Percentiles rank a stretch among this genome's conserved stretches.
Evolutionary conservation across 2,113 vertebrate genomes (phyloP).

Genomic region (Sterrhoptilus dennistouni): DNA sequence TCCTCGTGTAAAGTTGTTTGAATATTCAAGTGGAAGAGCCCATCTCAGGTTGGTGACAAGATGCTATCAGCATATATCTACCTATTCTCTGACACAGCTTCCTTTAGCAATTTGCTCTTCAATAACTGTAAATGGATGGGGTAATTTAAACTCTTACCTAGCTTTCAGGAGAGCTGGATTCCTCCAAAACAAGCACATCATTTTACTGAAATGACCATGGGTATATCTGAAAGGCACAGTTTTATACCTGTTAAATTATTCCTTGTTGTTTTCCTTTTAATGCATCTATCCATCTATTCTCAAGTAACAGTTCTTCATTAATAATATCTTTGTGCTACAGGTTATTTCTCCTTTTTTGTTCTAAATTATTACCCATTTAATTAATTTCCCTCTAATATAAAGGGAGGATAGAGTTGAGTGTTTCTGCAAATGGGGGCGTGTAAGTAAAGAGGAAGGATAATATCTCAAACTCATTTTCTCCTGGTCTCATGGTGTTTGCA

Average conservation of each 20-base stretch:
- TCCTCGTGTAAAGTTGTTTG: background rate
- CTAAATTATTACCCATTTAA: constrained; percentile 27
- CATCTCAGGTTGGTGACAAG: background rate
- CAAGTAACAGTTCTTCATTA: constrained; percentile 7
- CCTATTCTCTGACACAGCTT: background rate
- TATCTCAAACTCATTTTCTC: constrained; percentile 23
- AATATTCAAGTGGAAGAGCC: background rate
- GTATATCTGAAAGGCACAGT: background rate
- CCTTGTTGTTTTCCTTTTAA: background rate
- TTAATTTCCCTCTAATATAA: constrained; percentile 45
- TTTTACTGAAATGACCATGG: background rate
- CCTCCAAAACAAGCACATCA: background rate
- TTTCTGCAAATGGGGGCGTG: background rate
- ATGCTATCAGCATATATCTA: background rate
- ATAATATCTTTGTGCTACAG: background rate
- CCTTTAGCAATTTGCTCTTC: background rate
- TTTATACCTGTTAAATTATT: background rate
- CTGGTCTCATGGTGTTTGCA: background rate
- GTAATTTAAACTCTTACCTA: background rate
- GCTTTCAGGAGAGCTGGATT: background rate
- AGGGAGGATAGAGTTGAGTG: constrained; percentile 19
- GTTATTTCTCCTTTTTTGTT: constrained; percentile 29
- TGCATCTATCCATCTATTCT: background rate
- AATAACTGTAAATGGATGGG: background rate
- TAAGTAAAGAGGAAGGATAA: background rate